Evolutionary conservation across 2,797 vertebrate genomes (phyloP).

Genomic region (Cetoscarus ocellatus): DNA sequence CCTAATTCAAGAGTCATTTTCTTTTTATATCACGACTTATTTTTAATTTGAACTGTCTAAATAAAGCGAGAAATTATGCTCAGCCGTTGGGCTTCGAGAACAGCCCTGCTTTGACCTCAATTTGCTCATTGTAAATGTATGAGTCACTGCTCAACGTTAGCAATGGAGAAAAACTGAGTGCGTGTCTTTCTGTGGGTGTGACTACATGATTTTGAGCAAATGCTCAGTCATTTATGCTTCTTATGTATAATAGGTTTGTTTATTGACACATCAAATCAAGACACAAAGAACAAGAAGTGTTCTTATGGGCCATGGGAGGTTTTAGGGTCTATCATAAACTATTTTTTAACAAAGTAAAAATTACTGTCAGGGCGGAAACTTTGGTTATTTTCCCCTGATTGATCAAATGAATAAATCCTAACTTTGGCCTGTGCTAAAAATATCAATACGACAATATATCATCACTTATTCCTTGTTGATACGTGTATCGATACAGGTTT

Average conservation of each 20-base stretch:
- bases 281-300: neutral
- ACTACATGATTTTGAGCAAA: neutral
- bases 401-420: too few species aligned
- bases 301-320: neutral
- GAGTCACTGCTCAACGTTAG: slow-evolving; percentile 40
- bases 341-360: too few species aligned
- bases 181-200: neutral
- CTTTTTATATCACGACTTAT: neutral
- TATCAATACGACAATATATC: too few species aligned
- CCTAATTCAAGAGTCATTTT: neutral
- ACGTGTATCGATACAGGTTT: too few species aligned
- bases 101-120: slow-evolving; percentile 11
- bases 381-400: too few species aligned
- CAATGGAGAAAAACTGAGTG: neutral
- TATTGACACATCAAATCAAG: neutral
- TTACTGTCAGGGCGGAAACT: too few species aligned
- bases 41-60: neutral
- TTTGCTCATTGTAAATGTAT: slow-evolving; percentile 15
- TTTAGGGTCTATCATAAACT: too few species aligned
- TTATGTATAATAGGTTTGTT: neutral
- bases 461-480: too few species aligned
- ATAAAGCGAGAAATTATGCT: neutral
- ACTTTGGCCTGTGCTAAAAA: too few species aligned
- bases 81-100: slow-evolving; percentile 33
- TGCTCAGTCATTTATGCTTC: neutral